These are phyloP conservation scores for Drosophila lacteicornis DNA, from an alignment of 1,140 invertebrate genomes.

Conservation along the genomic window DNA sequence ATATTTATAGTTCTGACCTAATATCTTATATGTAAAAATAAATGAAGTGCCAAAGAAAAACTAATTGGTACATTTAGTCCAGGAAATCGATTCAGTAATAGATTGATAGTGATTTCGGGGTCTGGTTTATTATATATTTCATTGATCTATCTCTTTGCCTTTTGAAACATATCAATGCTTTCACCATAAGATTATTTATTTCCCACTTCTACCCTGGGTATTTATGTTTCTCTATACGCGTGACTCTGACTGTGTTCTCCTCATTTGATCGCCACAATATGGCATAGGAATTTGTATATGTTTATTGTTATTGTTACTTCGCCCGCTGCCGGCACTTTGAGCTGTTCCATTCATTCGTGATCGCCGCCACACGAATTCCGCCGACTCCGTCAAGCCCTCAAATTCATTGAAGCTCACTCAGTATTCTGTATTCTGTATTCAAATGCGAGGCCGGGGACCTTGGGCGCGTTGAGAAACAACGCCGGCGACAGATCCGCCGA, in stretches of 20 bases:
- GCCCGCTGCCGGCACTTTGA: conserved; percentile 35
- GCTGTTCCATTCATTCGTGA: conserved; percentile 40
- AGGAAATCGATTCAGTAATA: neutral
- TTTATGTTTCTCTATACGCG: conserved; percentile 15
- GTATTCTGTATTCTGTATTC: conserved; percentile 41
- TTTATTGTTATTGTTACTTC: conserved; percentile 56
- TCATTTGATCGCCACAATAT: conserved; percentile 44
- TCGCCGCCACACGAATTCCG: conserved; percentile 37
- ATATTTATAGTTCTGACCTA: neutral
- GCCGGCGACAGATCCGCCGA: conserved; percentile 35
- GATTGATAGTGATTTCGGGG: neutral
- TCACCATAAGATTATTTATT: neutral
- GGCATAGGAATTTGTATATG: conserved; percentile 59
- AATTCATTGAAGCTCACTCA: conserved; percentile 43
- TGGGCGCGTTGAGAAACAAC: conserved; percentile 43
- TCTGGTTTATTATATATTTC: neutral
- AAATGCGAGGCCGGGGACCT: conserved; percentile 52
- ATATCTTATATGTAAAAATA: neutral
- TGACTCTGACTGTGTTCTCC: conserved; percentile 21
- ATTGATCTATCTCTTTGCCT: neutral
- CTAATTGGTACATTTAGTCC: no score
- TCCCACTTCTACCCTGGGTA: neutral
- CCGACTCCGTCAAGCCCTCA: conserved; percentile 34
- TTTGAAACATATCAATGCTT: neutral
- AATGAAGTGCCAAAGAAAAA: neutral